Conservation (phyloP, 2,888 invertebrate genomes). For the Tetragnatha montana region DNA sequence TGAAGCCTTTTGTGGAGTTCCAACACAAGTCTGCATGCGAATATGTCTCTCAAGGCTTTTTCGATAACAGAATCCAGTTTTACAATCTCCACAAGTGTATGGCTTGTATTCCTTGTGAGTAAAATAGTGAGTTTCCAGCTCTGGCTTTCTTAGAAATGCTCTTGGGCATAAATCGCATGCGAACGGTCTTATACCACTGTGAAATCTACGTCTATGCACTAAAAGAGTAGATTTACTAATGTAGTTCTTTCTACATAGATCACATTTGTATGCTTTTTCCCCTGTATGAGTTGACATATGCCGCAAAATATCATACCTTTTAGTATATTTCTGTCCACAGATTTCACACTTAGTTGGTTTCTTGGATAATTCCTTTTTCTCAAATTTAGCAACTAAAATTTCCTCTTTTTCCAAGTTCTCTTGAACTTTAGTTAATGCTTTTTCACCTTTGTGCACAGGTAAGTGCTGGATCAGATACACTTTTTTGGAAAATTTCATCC, state of each 20-base stretch:
- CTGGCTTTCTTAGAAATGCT: not conserved
- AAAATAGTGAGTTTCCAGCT: not conserved
- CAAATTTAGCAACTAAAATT: no score
- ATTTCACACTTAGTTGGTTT: slow-evolving; percentile 15
- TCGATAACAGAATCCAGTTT: not conserved
- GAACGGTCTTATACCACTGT: not conserved
- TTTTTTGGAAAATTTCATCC: not conserved
- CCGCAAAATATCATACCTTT: not conserved
- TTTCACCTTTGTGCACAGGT: not conserved
- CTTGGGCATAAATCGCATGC: not conserved
- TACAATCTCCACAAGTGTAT: not conserved
- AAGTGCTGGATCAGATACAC: not conserved
- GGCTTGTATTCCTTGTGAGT: not conserved
- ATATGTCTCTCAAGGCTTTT: not conserved
- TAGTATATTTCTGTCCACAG: not conserved
- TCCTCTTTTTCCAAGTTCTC: no score
- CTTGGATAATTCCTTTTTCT: not conserved
- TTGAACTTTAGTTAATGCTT: not conserved
- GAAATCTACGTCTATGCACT: not conserved
- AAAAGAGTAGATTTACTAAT: not conserved
- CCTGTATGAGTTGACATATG: not conserved
- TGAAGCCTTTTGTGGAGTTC: not conserved
- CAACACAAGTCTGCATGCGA: not conserved
- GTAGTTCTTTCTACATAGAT: not conserved
- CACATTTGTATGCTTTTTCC: slow-evolving; percentile 7